Percentiles rank a stretch among this genome's conserved stretches.
Evolutionary conservation across 2,797 vertebrate species (phyloP).

Genomic region (Clarias platycephalus): DNA sequence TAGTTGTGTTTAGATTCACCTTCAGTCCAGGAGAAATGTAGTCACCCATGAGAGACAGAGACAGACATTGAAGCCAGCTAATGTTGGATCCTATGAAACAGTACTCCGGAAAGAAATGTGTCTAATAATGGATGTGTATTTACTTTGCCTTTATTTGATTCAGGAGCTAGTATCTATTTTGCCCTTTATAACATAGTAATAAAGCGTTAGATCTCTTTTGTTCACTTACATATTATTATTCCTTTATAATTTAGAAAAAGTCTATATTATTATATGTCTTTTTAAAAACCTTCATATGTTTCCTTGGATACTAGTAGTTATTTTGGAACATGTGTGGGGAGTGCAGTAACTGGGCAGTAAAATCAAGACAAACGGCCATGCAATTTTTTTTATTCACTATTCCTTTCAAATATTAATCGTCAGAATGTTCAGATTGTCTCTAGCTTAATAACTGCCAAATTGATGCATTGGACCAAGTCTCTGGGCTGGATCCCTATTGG

Average conservation of each 20-base stretch:
- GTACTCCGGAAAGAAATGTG: neutral
- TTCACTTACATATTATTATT: neutral
- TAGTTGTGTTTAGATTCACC: constrained; percentile 34
- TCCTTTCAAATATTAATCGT: constrained; percentile 56
- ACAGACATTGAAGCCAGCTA: neutral
- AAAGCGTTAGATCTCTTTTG: neutral
- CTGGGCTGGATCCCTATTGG: neutral
- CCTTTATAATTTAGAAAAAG: neutral
- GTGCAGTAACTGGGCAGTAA: constrained; percentile 20
- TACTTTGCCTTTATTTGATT: neutral
- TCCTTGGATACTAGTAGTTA: neutral
- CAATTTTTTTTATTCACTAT: constrained; percentile 59
- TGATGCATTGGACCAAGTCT: constrained; percentile 41
- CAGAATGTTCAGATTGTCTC: constrained; percentile 49
- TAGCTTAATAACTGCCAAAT: constrained; percentile 55
- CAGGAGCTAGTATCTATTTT: neutral
- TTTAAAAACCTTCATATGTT: neutral
- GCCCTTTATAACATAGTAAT: neutral
- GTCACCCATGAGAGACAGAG: neutral
- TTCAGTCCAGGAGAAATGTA: constrained; percentile 8
- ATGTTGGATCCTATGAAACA: neutral
- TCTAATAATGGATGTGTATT: neutral
- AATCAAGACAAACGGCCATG: constrained; percentile 44
- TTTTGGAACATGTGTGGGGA: constrained; percentile 1
- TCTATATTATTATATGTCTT: neutral